A percentile compares a stretch with the other conserved stretches of the same genome.
phyloP scores from a whole-genome alignment of 2,113 vertebrate species.

The Oenanthe oenanthe region DNA sequence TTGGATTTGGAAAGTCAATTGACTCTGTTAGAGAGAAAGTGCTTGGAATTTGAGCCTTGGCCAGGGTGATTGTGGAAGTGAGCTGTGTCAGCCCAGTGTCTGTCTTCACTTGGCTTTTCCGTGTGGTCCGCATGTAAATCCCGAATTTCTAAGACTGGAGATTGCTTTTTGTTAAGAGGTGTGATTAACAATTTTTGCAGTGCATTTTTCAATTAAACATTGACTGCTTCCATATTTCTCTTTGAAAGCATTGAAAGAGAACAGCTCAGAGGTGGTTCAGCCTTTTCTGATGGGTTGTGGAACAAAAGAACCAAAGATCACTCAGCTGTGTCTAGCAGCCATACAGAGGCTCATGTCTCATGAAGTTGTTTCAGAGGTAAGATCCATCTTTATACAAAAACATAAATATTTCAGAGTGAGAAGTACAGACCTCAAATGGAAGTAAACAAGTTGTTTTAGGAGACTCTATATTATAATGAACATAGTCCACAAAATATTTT shows the following conservation, averaged over 20 bases:
- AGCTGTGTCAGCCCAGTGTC: neutral
- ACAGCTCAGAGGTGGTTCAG: conserved; percentile 97
- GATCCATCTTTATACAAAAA: neutral
- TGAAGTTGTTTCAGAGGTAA: conserved; percentile 98
- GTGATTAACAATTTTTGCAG: neutral
- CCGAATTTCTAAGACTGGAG: neutral
- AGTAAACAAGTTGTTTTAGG: neutral
- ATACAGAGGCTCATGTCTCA: conserved; percentile 99
- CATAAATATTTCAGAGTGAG: neutral
- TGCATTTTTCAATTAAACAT: neutral
- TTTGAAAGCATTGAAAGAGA: conserved; percentile 92
- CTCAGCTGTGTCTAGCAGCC: conserved; percentile 94
- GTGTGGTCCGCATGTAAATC: neutral
- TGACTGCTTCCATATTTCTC: conserved; percentile 45
- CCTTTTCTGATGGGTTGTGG: conserved; percentile 99
- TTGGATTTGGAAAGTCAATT: neutral
- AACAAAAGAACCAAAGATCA: conserved; percentile 99
- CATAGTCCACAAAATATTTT: neutral
- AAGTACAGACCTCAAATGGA: neutral
- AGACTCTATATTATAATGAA: neutral
- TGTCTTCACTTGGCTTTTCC: neutral
- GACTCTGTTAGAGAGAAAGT: neutral
- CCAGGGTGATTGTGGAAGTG: neutral
- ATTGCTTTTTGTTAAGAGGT: neutral
- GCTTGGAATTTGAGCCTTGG: neutral